phyloP scores from a whole-genome alignment of 2,888 invertebrate species.

The Argynnis bischoffii region DNA sequence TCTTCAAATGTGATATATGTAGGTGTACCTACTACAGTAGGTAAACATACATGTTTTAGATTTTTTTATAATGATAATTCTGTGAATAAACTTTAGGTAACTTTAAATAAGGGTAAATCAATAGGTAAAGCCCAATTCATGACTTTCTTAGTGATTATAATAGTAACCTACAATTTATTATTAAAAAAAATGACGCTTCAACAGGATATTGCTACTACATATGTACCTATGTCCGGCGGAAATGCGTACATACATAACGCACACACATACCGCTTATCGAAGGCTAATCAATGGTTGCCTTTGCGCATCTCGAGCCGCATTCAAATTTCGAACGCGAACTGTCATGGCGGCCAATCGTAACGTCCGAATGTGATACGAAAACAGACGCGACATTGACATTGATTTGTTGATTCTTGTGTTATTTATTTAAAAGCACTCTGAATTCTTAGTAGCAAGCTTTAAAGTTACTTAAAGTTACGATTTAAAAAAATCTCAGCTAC shows the following conservation, averaged over 20 bases:
- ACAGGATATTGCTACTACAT: conserved; percentile 57
- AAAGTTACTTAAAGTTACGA: neutral
- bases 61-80: neutral
- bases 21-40: no score
- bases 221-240: conserved; percentile 65
- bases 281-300: conserved; percentile 67
- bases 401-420: conserved; percentile 53
- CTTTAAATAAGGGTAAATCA: neutral
- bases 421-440: conserved; percentile 33
- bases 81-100: neutral
- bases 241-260: conserved; percentile 55
- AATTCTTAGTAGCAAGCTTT: conserved; percentile 32
- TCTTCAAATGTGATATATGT: no score
- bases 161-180: conserved; percentile 14
- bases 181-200: conserved; percentile 13
- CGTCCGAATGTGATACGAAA: conserved; percentile 58
- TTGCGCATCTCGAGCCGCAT: conserved; percentile 76
- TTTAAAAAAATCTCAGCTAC: neutral
- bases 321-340: conserved; percentile 76
- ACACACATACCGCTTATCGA: conserved; percentile 66
- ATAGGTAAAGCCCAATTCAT: neutral
- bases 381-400: conserved; percentile 69
- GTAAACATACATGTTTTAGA: no score
- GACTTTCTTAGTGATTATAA: conserved; percentile 1
- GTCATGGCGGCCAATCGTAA: conserved; percentile 68